phyloP scores from a whole-genome alignment of 2,113 vertebrate species.

The Gambusia affinis region DNA sequence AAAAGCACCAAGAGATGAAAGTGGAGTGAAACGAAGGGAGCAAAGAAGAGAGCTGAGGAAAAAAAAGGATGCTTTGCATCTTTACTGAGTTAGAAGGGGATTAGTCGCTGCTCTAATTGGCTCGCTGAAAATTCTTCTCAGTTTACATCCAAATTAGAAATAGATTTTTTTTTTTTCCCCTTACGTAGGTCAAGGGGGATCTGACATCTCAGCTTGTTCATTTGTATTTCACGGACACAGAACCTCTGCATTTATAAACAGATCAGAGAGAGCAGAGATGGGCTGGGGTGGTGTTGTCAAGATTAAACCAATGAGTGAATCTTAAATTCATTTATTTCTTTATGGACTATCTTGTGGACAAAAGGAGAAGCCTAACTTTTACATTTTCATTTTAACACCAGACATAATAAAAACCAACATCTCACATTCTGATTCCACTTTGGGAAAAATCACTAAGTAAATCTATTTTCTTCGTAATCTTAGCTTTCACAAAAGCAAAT shows the following conservation, averaged over 20 bases:
- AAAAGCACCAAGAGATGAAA: conserved; percentile 73
- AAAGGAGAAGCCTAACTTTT: not conserved
- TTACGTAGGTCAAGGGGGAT: conserved; percentile 54
- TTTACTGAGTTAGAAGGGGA: conserved; percentile 65
- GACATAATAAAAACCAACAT: not conserved
- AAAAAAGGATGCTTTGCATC: conserved; percentile 47
- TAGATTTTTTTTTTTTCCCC: conserved; percentile 46
- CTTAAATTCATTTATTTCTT: conserved; percentile 12
- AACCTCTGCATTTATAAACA: conserved; percentile 40
- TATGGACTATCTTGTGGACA: not conserved
- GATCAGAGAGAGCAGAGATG: conserved; percentile 45
- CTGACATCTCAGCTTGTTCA: conserved; percentile 25
- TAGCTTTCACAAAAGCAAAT: not conserved
- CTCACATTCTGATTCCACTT: not conserved
- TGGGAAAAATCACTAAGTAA: no score
- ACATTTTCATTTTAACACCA: not conserved
- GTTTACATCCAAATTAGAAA: conserved; percentile 71
- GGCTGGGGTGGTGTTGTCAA: conserved; percentile 22
- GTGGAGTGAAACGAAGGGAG: conserved; percentile 55
- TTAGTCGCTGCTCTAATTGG: conserved; percentile 75
- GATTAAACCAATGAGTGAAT: conserved; percentile 7
- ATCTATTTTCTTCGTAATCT: not conserved
- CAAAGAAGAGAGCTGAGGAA: conserved; percentile 27
- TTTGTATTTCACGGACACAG: conserved; percentile 36
- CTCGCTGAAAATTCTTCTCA: conserved; percentile 69